Percentiles rank a stretch among this genome's conserved stretches.
phyloP scores from a whole-genome alignment of 2,113 vertebrate genomes.

The Thalassoma bifasciatum region DNA sequence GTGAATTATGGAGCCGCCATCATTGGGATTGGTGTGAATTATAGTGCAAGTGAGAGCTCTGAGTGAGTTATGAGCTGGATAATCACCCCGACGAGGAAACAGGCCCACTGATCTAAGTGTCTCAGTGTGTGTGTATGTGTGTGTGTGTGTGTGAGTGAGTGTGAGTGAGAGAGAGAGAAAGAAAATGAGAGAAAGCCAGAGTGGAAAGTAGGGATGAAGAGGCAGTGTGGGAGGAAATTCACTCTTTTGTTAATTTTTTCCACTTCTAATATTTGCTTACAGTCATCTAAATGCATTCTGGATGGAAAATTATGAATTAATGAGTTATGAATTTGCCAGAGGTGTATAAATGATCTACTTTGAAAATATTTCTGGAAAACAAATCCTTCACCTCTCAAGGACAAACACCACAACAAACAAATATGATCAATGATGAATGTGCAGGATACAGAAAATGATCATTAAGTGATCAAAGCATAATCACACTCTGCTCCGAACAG shows the following conservation, averaged over 20 bases:
- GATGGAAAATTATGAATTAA: conserved; percentile 23
- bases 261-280: conserved; percentile 46
- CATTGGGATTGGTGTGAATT: conserved; percentile 67
- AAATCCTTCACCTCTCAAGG: conserved; percentile 17
- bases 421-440: background rate
- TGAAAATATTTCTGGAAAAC: conserved; percentile 6
- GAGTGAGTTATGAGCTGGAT: conserved; percentile 78
- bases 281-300: conserved; percentile 40
- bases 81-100: conserved; percentile 76
- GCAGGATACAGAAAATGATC: background rate
- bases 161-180: conserved; percentile 7
- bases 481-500: conserved; percentile 2
- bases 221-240: conserved; percentile 3
- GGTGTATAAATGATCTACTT: conserved; percentile 17
- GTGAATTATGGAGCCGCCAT: conserved; percentile 69
- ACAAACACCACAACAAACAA: conserved; percentile 11
- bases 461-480: background rate
- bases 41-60: conserved; percentile 73
- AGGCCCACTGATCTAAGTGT: conserved; percentile 55
- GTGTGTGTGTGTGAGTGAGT: background rate
- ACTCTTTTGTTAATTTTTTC: conserved; percentile 29
- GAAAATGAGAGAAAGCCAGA: conserved; percentile 7
- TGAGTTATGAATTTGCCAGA: conserved; percentile 9
- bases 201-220: conserved; percentile 49
- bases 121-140: conserved; percentile 22